Evolutionary conservation across 2,888 invertebrate species (phyloP), one percentile per base, ranked within the genome.

Genomic region (Pandemis heparana): DNA sequence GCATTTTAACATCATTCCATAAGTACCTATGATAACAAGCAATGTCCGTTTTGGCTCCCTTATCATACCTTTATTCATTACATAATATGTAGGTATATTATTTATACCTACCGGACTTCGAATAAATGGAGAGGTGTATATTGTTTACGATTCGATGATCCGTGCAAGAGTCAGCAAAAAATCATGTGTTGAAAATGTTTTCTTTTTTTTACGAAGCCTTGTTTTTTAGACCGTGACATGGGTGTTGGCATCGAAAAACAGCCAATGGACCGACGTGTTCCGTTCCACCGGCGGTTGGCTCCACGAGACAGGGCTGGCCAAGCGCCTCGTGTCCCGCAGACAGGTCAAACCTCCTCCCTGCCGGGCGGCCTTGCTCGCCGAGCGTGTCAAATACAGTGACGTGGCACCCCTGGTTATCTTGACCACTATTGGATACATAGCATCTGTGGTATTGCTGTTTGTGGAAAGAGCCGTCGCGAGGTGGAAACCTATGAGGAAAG

Each of bases 371-470:
- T 74, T 93, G 4, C 84, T 92, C 0, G 92, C 92, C 43, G 92
- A 92, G 74, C 82, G 88, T 63, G 92, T 93, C 8, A 90, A 87
- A 12, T 79, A 92, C 14, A 86, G 85, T 48, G 92, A 93, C 62
- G 82, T 92, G 0, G 81, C 85, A 0, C 87, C 91, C 0, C 76
- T 89, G 2, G 41, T 92, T 1, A 78, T 76, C 0, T 63, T 91
- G 0, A 83, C 87, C 0, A 46, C 79, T 0, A 76, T 81, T 1
- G 90, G 89, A 5, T 85, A 79, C 0, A 6, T 85, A n/a, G 32
- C 87, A 0, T 88, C 92, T 1, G 51, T 89, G 0, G 46, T 85
- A 0, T 68, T 92, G 10, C 75, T 93, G 0, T 85, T 82, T 0
- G 0, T 87, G 0, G 92, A 93, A 71, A 82, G 88, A 1, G 18